These are phyloP conservation scores for Reticulitermes speratus DNA, from an alignment of 1,140 invertebrate species.

Conservation along the genomic window DNA sequence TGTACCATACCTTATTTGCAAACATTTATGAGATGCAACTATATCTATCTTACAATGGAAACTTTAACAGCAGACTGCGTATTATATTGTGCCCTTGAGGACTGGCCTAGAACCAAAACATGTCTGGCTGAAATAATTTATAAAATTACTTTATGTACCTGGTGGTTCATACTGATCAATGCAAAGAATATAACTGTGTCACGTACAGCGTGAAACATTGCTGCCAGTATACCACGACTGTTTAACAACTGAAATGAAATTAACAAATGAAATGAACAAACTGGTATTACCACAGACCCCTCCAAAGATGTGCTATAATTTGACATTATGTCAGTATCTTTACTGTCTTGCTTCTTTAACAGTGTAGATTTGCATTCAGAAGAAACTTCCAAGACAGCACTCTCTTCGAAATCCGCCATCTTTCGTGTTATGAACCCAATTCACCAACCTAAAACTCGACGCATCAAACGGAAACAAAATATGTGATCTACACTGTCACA, in stretches of 20 bases:
- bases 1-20: too few species aligned
- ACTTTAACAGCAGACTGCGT: too few species aligned
- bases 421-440: not conserved
- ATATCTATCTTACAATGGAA: too few species aligned
- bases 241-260: not conserved
- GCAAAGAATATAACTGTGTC: too few species aligned
- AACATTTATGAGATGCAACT: too few species aligned
- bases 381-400: constrained; percentile 34
- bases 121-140: too few species aligned
- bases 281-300: constrained; percentile 47
- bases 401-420: constrained; percentile 29
- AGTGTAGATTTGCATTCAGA: constrained; percentile 29
- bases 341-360: constrained; percentile 43
- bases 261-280: not conserved
- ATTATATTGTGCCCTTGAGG: too few species aligned
- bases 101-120: too few species aligned
- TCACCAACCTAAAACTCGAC: not conserved
- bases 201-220: not conserved
- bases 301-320: constrained; percentile 51
- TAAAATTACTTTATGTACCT: too few species aligned
- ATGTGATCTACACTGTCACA: not conserved
- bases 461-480: not conserved
- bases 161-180: too few species aligned
- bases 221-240: constrained; percentile 32
- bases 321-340: constrained; percentile 47